A percentile compares a stretch with the other conserved stretches of the same genome.
These are phyloP conservation scores for Amblyraja radiata DNA, from an alignment of 2,797 vertebrate genomes.

Conservation along the genomic window DNA sequence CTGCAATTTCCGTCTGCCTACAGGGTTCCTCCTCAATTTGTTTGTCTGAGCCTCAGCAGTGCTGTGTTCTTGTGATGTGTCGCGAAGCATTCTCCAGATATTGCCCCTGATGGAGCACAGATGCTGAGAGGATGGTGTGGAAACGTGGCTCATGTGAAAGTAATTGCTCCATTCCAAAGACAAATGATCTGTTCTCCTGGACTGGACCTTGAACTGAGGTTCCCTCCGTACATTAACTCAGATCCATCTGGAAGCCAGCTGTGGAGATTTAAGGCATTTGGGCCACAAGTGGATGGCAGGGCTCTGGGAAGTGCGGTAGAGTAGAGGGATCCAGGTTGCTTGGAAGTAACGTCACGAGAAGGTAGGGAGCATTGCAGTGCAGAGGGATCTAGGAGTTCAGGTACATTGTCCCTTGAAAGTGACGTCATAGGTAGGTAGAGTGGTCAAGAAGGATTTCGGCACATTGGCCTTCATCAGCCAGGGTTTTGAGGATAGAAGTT, in stretches of 20 bases:
- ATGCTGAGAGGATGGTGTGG: background rate
- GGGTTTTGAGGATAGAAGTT: no score
- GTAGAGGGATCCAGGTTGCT: no score
- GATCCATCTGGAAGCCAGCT: background rate
- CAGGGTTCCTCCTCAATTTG: background rate
- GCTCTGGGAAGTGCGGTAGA: no score
- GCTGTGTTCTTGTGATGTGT: background rate
- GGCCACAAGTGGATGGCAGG: no score
- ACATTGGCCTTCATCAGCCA: no score
- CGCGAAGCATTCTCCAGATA: background rate
- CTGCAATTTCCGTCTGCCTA: background rate
- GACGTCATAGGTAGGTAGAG: no score
- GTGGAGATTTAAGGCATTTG: background rate
- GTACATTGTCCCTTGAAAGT: no score
- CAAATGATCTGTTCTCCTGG: background rate
- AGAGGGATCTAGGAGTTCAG: no score
- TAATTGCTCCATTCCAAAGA: background rate
- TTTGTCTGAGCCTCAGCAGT: background rate
- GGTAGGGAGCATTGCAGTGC: no score
- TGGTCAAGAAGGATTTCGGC: no score
- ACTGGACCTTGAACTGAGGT: background rate
- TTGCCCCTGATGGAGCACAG: background rate
- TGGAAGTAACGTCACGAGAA: no score
- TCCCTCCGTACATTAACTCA: background rate
- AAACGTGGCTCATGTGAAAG: background rate